Conservation (phyloP, 2,113 vertebrate species). For the Eptesicus fuscus region DNA sequence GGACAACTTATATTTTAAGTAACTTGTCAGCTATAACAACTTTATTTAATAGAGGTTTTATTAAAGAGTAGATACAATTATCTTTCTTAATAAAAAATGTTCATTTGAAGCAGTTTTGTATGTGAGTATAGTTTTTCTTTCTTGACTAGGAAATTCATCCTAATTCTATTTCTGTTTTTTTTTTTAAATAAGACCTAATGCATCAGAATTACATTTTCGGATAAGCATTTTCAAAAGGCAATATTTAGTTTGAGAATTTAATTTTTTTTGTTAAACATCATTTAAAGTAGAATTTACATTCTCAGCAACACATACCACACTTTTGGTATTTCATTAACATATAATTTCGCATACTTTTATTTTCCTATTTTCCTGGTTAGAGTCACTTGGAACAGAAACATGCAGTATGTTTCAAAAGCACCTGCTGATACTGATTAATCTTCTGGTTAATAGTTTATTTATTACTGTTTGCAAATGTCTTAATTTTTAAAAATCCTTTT, state of each 20-base stretch:
- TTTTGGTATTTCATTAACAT: conserved; percentile 50
- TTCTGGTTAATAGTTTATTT: conserved; percentile 13
- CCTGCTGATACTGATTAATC: conserved; percentile 32
- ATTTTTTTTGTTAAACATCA: conserved; percentile 34
- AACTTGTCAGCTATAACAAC: not conserved
- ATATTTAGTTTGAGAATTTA: not conserved
- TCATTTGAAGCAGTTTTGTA: conserved; percentile 21
- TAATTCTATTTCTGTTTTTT: conserved; percentile 24
- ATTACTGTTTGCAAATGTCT: conserved; percentile 42
- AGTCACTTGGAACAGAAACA: conserved; percentile 36
- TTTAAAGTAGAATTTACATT: conserved; percentile 44
- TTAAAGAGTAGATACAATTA: conserved; percentile 31
- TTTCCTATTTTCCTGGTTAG: conserved; percentile 47
- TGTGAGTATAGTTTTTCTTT: not conserved
- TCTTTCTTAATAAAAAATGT: conserved; percentile 1
- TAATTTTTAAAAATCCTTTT: conserved; percentile 48
- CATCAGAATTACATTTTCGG: conserved; percentile 30
- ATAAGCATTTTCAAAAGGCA: conserved; percentile 22
- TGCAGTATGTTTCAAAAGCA: conserved; percentile 29
- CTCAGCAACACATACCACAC: not conserved
- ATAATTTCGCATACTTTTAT: conserved; percentile 60
- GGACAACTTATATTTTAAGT: conserved; percentile 28
- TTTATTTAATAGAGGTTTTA: conserved; percentile 33
- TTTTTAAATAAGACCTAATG: not conserved
- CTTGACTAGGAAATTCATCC: not conserved